Base-by-base conservation (phyloP, 92 coral and sea anemone genomes). In the Anthopleura xanthogrammica region DNA sequence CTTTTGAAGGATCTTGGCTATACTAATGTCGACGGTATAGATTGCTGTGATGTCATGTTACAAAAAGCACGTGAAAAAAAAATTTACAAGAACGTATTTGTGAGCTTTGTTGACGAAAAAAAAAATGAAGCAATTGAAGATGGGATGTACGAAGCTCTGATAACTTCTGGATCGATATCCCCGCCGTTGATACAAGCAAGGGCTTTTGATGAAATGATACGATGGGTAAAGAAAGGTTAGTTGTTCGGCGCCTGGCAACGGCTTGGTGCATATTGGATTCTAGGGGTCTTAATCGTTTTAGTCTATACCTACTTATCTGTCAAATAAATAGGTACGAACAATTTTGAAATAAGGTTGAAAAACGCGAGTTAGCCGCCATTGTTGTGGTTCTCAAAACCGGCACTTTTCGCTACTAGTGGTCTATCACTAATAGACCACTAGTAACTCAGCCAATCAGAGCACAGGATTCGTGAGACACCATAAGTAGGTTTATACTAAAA, bases 1-100 rank as follows among this genome's bases (percentile, higher is more conserved):
- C 58, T 79, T 23, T 73, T 88, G 39, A 54, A 76, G 62, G 85
- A 79, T 52, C 85, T 65, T 16, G 91, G 91, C 65, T 88, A 88
- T 62, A 40, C 23, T 43, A 76, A 84, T 48, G 55, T 88, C 5
- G 88, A 88, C 42, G 91, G 85, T 9, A 52, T 88, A 12, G 91
- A 88, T 65, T 23, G 85, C 52, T 68, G 78, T 57, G 55, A 79
- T 2, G 88, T 41, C 16, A 68, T 85, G 78, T 40, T 88, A n/a
- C 81, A 74, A 55, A 85, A 60, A 41, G 88, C 91, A 13, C 80
- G 71, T 42, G 58, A 60, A 4, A 80, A 84, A 55, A 79, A 78
- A 39, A 77, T 88, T 8, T 88, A 88, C 79, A 46, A 72, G 43
- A 82, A 82, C 24, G n/a, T 24, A 5, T 66, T 82, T 17, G 65